Base-by-base conservation (phyloP, 2,888 invertebrate species). In the Epiblema foenella region DNA sequence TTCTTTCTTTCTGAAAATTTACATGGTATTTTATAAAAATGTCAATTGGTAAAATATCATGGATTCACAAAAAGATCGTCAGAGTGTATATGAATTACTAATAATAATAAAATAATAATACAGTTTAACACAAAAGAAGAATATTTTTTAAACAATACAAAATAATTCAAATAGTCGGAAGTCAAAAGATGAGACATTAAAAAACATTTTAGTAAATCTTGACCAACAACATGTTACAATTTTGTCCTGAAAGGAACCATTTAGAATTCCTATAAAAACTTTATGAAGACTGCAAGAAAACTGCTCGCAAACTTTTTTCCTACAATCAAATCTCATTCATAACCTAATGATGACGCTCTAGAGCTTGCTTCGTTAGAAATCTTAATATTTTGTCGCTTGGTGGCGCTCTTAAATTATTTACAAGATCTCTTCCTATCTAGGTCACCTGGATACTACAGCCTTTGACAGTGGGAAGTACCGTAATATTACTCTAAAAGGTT, bases 361-460 rank as follows among this genome's bases (percentile, higher is more conserved):
- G 54, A 68, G 54, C 17, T 29, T 54, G 54, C 54, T 18, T 54
- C 39, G 42, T 17, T 20, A 37, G 46, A 62, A 42, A 62, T 29
- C 62, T 63, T 68, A 56, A 68, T 62, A 68, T 63, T 68, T 68
- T 56, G 62, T 56, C 42, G 56, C 62, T 46, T 11, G 15, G 62
- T 33, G 20, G 37, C 46, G 68, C 49, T 60, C 33, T 49, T 68
- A 56, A 62, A 12, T 68, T 63, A 68, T 68, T 68, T 62, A 63
- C 68, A 29, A 42, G 60, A 56, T 46, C 56, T 52, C 56, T 72
- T 66, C 42, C 68, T 78, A 77, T 78, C 77, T 80, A 78, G 76
- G 77, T 78, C 78, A 78, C 74, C 74, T 76, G 71, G 72, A 73
- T 72, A 64, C 59, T 66, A 59, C 54, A 68, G 69, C 68, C 60